Evolutionary conservation across 1,140 invertebrate genomes (phyloP), one percentile per base, ranked within the genome.

Genomic region (Lethocerus indicus): DNA sequence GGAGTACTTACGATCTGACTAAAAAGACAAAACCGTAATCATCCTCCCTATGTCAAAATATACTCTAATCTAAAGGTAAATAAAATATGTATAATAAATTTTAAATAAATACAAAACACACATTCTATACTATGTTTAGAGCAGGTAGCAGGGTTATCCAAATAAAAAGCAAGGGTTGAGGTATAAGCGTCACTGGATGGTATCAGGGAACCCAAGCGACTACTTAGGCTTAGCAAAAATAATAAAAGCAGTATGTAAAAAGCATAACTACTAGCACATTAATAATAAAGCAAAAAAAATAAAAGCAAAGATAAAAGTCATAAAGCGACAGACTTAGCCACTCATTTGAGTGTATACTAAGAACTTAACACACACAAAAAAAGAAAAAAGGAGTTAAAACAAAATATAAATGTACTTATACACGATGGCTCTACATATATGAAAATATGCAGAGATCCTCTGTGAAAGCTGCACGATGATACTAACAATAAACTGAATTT

Each of bases 81-180:
- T n/a, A n/a, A n/a, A n/a, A n/a, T n/a, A n/a, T n/a, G n/a, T n/a
- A n/a, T n/a, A n/a, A n/a, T n/a, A 41, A 20, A 16, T 41, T 41
- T 20, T 12, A 12, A 41, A 41, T 41, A 20, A 16, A 7, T 41
- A 49, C 28, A n/a, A 42, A 28, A 25, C 14, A 40, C 42, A 27
- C 42, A 44, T 44, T 44, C 42, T 27, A 44, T 42, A n/a, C n/a
- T 29, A 46, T 24, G 23, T 50, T 42, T 40, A 53, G 27, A 54
- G 50, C 49, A 52, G 36, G 46, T 52, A 54, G 67, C 66, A 64
- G 64, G 63, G 62, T 70, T 67, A 67, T 67, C 64, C 66, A 69
- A 67, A 64, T 58, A 47, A 52, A 29, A 50, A 59, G 53, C 53
- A 57, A 47, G 35, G 44, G 48, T 50, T 48, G 29, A 26, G 42